These are phyloP conservation scores for Phaedon cochleariae DNA, from an alignment of 2,888 invertebrate genomes.

Conservation along the genomic window DNA sequence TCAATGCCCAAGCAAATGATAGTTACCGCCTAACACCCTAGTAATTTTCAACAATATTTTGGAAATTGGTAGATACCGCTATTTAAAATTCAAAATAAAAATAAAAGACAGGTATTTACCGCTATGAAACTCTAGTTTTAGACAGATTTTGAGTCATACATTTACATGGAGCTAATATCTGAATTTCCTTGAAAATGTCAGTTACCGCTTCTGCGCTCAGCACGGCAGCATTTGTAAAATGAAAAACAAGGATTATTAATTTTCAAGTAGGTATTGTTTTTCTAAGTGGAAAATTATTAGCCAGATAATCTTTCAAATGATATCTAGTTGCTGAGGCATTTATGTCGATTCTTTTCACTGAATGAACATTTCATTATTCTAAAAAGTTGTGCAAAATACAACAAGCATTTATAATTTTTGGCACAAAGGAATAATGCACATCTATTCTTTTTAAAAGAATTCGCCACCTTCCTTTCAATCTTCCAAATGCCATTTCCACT, in stretches of 20 bases:
- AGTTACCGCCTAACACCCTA: too few species aligned
- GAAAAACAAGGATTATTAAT: neutral
- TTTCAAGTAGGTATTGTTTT: neutral
- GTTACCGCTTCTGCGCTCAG: too few species aligned
- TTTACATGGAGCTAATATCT: too few species aligned
- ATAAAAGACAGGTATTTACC: too few species aligned
- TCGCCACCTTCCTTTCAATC: slow-evolving; percentile 20
- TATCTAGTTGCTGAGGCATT: neutral
- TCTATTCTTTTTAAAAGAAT: slow-evolving; percentile 18
- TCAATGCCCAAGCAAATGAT: too few species aligned
- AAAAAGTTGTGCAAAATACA: slow-evolving; percentile 13
- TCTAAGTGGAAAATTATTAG: neutral
- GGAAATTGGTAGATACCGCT: too few species aligned
- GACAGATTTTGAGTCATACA: too few species aligned
- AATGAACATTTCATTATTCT: slow-evolving; percentile 9
- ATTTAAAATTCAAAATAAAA: too few species aligned
- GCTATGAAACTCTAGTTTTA: too few species aligned
- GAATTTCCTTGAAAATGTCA: too few species aligned
- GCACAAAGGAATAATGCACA: slow-evolving; percentile 17
- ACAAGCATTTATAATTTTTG: slow-evolving; percentile 11
- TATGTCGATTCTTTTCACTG: neutral
- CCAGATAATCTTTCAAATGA: neutral
- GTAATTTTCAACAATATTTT: too few species aligned
- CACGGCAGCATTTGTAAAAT: neutral
- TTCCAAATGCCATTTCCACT: slow-evolving; percentile 23